A percentile compares a stretch with the other conserved stretches of the same genome.
These are phyloP conservation scores for Ellobius talpinus DNA, from an alignment of 2,113 vertebrate genomes.

Conservation along the genomic window DNA sequence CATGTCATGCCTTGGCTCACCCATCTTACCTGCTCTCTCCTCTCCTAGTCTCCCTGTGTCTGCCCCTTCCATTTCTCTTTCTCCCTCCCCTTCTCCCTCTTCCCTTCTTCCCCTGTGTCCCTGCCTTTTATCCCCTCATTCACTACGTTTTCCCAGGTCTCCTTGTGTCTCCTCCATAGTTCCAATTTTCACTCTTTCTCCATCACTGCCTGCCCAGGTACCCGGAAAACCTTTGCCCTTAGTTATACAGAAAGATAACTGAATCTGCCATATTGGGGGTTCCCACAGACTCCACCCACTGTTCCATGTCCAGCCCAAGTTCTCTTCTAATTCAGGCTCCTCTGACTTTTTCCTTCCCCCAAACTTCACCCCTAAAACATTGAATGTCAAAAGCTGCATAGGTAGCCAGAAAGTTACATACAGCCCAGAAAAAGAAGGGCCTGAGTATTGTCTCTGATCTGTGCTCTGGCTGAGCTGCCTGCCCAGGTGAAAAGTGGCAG, in stretches of 20 bases:
- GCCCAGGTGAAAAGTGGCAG: not conserved
- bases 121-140: not conserved
- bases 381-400: not conserved
- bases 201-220: not conserved
- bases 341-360: not conserved
- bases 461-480: not conserved
- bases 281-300: not conserved
- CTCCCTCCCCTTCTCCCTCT: not conserved
- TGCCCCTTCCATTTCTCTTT: not conserved
- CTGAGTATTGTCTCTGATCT: not conserved
- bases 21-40: not conserved
- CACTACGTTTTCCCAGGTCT: not conserved
- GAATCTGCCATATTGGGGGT: not conserved
- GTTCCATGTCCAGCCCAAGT: not conserved
- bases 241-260: not conserved
- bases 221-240: not conserved
- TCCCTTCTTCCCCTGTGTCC: not conserved
- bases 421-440: not conserved
- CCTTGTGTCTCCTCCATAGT: not conserved
- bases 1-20: not conserved
- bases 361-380: not conserved
- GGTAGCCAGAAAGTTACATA: not conserved
- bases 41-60: not conserved
- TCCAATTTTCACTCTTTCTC: constrained; percentile 10
- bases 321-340: not conserved